Conservation (phyloP, 2,888 invertebrate genomes). For the Drosophila heteroneura region DNA sequence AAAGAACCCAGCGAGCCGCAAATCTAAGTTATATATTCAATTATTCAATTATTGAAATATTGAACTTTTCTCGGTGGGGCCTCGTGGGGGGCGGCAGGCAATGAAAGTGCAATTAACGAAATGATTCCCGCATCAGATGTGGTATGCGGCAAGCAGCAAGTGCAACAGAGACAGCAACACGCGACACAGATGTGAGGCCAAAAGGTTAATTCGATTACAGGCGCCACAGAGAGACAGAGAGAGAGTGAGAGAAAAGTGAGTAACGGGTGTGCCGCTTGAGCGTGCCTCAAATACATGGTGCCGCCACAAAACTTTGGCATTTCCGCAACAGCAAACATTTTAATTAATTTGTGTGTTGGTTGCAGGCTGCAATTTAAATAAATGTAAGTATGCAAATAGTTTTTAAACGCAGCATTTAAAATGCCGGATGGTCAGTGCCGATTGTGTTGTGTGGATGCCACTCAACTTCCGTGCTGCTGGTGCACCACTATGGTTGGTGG, state of each 20-base stretch:
- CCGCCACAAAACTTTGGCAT: constrained; percentile 1
- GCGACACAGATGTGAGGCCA: constrained; percentile 20
- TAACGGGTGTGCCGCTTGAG: constrained; percentile 44
- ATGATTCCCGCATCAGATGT: constrained; percentile 27
- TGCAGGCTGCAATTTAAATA: constrained; percentile 21
- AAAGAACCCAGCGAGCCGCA: constrained; percentile 47
- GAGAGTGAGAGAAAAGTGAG: background rate
- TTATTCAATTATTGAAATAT: constrained; percentile 67
- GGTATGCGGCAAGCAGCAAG: constrained; percentile 27
- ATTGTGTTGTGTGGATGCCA: constrained; percentile 6
- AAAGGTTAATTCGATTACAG: constrained; percentile 80
- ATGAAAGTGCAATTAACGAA: constrained; percentile 78
- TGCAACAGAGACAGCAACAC: constrained; percentile 38
- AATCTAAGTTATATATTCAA: constrained; percentile 75
- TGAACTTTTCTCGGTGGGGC: constrained; percentile 50
- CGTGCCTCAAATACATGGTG: constrained; percentile 49
- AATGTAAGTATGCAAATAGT: constrained; percentile 20
- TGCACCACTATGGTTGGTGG: constrained; percentile 18
- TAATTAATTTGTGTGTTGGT: constrained; percentile 13
- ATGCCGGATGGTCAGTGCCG: constrained; percentile 32
- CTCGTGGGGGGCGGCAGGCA: constrained; percentile 24
- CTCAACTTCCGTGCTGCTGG: constrained; percentile 30
- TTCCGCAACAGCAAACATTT: constrained; percentile 16
- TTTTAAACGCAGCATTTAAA: constrained; percentile 29
- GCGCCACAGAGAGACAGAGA: constrained; percentile 10